Base-by-base conservation (phyloP, 2,888 invertebrate genomes). In the Ennomos fuscantarius region DNA sequence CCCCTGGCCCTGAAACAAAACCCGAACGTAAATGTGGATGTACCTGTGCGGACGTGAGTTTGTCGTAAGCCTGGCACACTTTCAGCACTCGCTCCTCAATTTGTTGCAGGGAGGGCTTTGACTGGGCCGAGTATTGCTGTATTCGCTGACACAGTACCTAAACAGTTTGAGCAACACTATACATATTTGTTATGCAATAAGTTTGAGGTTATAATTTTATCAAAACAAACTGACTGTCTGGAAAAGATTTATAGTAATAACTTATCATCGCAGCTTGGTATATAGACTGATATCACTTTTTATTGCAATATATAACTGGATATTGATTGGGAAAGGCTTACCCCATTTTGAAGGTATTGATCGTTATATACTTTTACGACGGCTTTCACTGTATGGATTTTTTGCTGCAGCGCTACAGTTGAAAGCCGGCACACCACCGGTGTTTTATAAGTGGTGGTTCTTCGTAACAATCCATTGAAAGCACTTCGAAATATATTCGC, bases 21-120 rank as follows among this genome's bases (percentile, higher is more conserved):
- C 68, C 51, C 72, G 74, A 66, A 79, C 75, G 72, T 79, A 86
- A 88, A 88, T 78, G 71, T 63, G 60, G 58, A 77, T 73, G 81
- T 95, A 98, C 98, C 97, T 98, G 96, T 73, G 95, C 94, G 69
- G 95, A 94, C 73, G 95, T 94, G 77, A 98, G 95, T 95, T 98
- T 98, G 94, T 98, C 98, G 93, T 96, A 98, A 65, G 96, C 94
- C 73, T 94, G 93, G 89, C 97, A 95, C 79, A 98, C 97, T 94
- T 96, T 96, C 81, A 98, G 87, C 61, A 98, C 97, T 79, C 98
- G 95, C 61, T 96, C 94, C 85, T 95, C 93, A 74, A 98, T 95
- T 81, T 96, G 94, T 78, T 94, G 92, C 77, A 93, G 83, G 41
- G 94, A 92, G 67, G 91, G 93, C 82, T 94, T 94, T 62, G 84